Evolutionary conservation across 2,113 vertebrate species (phyloP), one percentile per base, ranked within the genome.

Genomic region (Nerophis lumbriciformis): DNA sequence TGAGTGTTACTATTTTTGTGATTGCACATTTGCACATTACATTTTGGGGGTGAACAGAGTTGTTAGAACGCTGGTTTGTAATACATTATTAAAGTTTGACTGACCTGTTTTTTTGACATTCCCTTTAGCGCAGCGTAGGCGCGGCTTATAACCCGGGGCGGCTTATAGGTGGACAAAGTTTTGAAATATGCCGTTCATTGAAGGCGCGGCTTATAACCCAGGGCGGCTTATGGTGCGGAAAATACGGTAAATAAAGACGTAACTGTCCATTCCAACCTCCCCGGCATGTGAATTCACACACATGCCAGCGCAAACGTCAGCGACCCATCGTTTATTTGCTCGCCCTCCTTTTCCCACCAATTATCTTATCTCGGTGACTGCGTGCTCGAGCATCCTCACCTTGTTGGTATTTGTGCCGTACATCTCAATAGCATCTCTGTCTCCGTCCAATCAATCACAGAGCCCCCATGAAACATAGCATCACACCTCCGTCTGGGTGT

Each of bases 221-320:
- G n/a, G n/a, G n/a, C n/a, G n/a, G n/a, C n/a, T n/a, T n/a, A n/a
- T n/a, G n/a, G n/a, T n/a, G n/a, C n/a, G n/a, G n/a, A n/a, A n/a
- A n/a, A n/a, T n/a, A n/a, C n/a, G n/a, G n/a, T n/a, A 88, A 72
- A 86, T 85, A 81, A 88, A 86, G 83, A 76, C 15, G 13, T 64
- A 68, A 63, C 64, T 80, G 60, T 47, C 59, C 59, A 52, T 50
- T 59, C 75, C 55, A 80, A 75, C 73, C 65, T 67, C 56, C 6
- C 66, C 21, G 68, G 66, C 65, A 39, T 19, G 10, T 10, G n/a
- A 53, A 49, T 9, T 6, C 19, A 38, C 49, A n/a, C 16, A 1
- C 2, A 47, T 21, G 8, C 48, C 35, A 35, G 16, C 39, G 45
- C 47, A 48, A 59, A 48, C 11, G 2, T 36, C 61, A 66, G 38